Evolutionary conservation across 2,888 invertebrate species (phyloP), one percentile per base, ranked within the genome.

Genomic region (Pheosia gnoma): DNA sequence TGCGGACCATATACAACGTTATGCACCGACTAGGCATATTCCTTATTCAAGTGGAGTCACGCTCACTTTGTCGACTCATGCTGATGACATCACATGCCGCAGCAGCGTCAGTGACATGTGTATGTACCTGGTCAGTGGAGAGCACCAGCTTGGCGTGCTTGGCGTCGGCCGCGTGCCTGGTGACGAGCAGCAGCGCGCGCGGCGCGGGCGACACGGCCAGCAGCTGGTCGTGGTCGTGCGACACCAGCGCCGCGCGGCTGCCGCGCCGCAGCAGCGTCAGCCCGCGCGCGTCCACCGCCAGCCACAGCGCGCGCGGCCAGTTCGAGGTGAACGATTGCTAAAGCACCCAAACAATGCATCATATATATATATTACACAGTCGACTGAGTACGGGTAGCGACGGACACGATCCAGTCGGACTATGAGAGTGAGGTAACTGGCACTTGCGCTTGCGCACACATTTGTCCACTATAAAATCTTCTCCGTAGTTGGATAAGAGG

Each of bases 301-400:
- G 93, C 98, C 98, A 98, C 56, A 99, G 93, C 54, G 97, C 96
- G 80, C 98, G 95, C 41, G 99, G 98, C 97, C 99, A 98, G 89
- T 98, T 98, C 39, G 98, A 98, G 11, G 98, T 98, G 87, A 98
- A 98, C 10, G 98, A 97, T 96, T 99, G 98, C 97, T 97, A n/a
- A 13, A 25, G 25, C 25, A 25, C 25, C 25, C 25, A 25, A 2
- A 25, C 25, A 25, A 25, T 25, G 25, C 2, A 1, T 25, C 25
- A 25, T 25, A 25, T 25, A 25, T n/a, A n/a, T n/a, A n/a, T n/a
- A n/a, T n/a, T n/a, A 25, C 25, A 25, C 25, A 25, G 25, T 25
- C 25, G 25, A 0, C 25, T 25, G 0, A 25, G 25, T 25, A 25
- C 25, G 2, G 25, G 25, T 25, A 25, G 25, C 25, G 25, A 25